Evolutionary conservation across 35 echinoderm and acorn worm genomes (phyloP), one percentile per base, ranked within the genome.

Genomic region (Stichopus chloronotus): DNA sequence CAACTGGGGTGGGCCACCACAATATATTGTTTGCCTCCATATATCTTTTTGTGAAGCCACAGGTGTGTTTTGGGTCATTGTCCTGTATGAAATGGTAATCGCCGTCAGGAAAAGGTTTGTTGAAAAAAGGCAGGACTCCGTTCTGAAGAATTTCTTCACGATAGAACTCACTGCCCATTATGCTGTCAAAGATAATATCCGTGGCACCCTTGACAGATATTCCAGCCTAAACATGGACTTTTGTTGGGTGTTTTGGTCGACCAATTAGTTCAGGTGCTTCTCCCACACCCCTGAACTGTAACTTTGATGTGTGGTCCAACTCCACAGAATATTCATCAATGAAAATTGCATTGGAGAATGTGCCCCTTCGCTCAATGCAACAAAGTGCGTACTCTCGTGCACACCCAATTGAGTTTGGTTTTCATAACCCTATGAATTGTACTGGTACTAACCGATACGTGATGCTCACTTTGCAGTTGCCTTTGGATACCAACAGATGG

Each of bases 191-290:
- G 9, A 96, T 56, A 6, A 95, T 79, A 30, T 92, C 54, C 0
- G 94, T 92, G 21, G 88, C 94, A 84, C 94, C 92, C 16, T 87
- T 25, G 24, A 79, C 52, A 5, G 86, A 93, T 12, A 96, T 96
- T 57, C 87, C 92, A 0, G 92, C 95, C 95, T 87, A 96, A 6
- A 94, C 87, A 53, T 96, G 92, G 8, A 96, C 76, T 52, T 96
- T 93, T 8, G 25, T 77, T 9, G 95, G 95, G 56, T 96, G 95
- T 52, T 95, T 95, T 11, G 90, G 74, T 52, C 43, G 56, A 12
- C 72, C 72, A 17, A 72, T 87, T 54, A 83, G 59, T 65, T 90
- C 20, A 5, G 92, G 83, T 52, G 53, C 16, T 55, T 87, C 83
- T 3, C 86, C 57, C 16, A 21, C 63, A 10, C 86, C 0, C 9